Evolutionary conservation across 1,140 invertebrate genomes (phyloP).

Genomic region (Brachionus sp.): DNA sequence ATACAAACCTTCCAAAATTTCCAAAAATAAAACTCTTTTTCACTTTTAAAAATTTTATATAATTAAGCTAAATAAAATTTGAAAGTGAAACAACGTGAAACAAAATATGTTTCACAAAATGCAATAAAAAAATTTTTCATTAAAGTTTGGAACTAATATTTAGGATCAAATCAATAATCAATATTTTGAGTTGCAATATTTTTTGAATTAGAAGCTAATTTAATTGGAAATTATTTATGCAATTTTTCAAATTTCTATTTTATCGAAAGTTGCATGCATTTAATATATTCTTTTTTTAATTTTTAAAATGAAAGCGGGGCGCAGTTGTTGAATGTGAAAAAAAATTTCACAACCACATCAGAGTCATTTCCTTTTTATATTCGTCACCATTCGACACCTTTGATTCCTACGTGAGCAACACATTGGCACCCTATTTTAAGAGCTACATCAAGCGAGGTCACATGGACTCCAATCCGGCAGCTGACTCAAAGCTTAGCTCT

Average conservation of each 20-base stretch:
- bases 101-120: too few species aligned
- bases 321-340: background rate
- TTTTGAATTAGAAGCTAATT: background rate
- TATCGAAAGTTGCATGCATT: background rate
- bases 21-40: background rate
- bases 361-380: background rate
- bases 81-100: background rate
- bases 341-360: background rate
- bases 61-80: background rate
- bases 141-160: background rate
- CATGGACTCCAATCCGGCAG: constrained; percentile 84
- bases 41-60: background rate
- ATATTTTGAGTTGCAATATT: background rate
- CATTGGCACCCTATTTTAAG: constrained; percentile 96
- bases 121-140: too few species aligned
- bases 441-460: constrained; percentile 66
- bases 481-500: too few species aligned
- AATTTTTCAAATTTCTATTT: background rate
- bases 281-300: background rate
- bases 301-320: background rate
- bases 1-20: background rate
- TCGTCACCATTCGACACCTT: constrained; percentile 78
- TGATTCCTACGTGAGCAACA: constrained; percentile 88
- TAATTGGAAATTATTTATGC: background rate
- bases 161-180: background rate